Base-by-base conservation (phyloP, 2,113 vertebrate species). In the Sterrhoptilus dennistouni region DNA sequence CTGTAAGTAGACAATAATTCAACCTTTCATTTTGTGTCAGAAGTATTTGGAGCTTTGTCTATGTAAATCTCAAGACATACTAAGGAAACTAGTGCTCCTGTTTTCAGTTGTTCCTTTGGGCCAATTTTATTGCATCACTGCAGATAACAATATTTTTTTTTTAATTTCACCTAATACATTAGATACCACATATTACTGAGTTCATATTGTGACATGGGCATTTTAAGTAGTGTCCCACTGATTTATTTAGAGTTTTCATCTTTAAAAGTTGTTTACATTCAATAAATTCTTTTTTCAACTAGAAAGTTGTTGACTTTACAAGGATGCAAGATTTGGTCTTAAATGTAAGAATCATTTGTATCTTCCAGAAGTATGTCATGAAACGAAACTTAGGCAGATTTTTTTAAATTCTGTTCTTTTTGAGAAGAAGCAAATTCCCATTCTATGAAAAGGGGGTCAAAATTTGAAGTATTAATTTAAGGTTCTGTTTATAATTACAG, bases 1-100 rank as follows among this genome's bases (percentile, higher is more conserved):
- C 99, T 95, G 99, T 99, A 98, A 99, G 99, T 99, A 93, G 72
- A 95, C n/a, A 47, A 65, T 81, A 82, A 76, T 88, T 90, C 69
- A 85, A 5, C 75, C 65, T 89, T 74, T 84, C 61, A 53, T 74
- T 17, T 50, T 83, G 63, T 53, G 69, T 77, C 44, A 78, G 49
- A 44, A 45, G 27, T 53, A 71, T 23, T 57, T 65, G 61, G 38
- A 81, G 18, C 15, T 79, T 44, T 76, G 40, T 84, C 94, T 84
- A 14, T 91, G 90, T 93, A 89, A 60, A 35, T 90, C 25, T 76
- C 68, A 90, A 70, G 75, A 66, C 11, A 21, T 25, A n/a, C 61
- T 29, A 53, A 42, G 40, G 28, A 83, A 88, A 88, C 29, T 23
- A 69, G 50, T 54, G 45, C 17, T 74, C 35, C 35, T 65, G 5